Evolutionary conservation across 1,140 invertebrate species (phyloP), one percentile per base, ranked within the genome.

Genomic region (Ylistrum balloti): DNA sequence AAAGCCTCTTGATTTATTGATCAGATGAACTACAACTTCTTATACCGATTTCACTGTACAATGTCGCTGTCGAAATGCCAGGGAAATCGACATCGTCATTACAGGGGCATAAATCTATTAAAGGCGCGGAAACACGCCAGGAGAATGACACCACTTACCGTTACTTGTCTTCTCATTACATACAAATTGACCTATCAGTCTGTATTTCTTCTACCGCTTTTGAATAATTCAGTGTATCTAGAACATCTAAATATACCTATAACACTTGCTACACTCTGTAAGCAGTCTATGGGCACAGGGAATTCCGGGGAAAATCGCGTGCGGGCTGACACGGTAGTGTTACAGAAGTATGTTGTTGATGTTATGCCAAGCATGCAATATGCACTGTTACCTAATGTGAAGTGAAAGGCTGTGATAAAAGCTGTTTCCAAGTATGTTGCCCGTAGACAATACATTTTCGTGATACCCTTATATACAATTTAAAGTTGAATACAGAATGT

Each of bases 101-200:
- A 74, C 56, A 28, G 56, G 5, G 1, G 28, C 56, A 74, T 74
- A 74, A 74, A 74, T 74, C 56, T 74, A 74, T 74, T 74, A 74
- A 74, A 74, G 9, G 5, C 56, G 56, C 28, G 56, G 56, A n/a
- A 74, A 74, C 11, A 28, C 56, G 56, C 56, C 56, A 74, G 56
- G 1, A 74, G 56, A 74, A 74, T 28, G 56, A 28, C 56, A 74
- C 56, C 56, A 74, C 56, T 74, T 74, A 74, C 9, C 56, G n/a
- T 74, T 74, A 5, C 17, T 0, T 74, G 56, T 74, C 56, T 74
- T 74, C 22, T 28, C 56, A n/a, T 74, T 74, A 74, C 56, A 74
- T 74, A 74, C 56, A 74, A 74, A 74, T 74, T 74, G 56, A 74
- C 22, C 56, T 74, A 74, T 74, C 56, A 74, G 56, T 74, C 56